These are phyloP conservation scores for Pelmatolapia mariae DNA, from an alignment of 2,113 vertebrate genomes.

Conservation along the genomic window DNA sequence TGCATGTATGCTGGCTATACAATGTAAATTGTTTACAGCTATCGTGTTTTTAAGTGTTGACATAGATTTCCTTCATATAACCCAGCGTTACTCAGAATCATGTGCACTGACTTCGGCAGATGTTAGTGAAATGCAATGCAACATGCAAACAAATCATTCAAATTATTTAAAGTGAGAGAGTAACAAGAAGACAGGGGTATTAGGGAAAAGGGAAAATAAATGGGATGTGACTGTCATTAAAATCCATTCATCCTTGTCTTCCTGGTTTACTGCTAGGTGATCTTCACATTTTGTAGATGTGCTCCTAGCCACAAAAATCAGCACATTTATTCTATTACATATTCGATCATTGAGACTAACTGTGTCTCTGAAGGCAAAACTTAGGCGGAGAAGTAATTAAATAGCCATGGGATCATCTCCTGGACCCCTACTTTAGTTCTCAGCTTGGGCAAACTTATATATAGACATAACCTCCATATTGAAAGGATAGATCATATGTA, in stretches of 20 bases:
- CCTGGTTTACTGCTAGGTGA: not conserved
- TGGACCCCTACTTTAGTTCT: not conserved
- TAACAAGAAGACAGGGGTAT: not conserved
- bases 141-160: conserved; percentile 22
- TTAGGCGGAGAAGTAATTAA: not conserved
- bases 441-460: not conserved
- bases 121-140: conserved; percentile 28
- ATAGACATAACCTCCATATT: not conserved
- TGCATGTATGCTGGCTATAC: not conserved
- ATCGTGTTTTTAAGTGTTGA: not conserved
- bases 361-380: not conserved
- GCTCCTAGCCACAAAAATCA: not conserved
- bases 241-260: not conserved
- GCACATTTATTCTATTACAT: not conserved
- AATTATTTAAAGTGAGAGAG: not conserved
- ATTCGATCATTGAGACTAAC: not conserved
- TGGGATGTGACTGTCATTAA: not conserved
- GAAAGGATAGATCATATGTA: not conserved
- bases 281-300: not conserved
- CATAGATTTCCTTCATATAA: not conserved
- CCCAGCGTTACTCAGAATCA: conserved; percentile 42
- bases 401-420: not conserved
- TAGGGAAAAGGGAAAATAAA: not conserved
- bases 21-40: not conserved
- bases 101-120: conserved; percentile 15